Evolutionary conservation across 1,140 invertebrate species (phyloP).

Genomic region (Gyrodactylus salaris): DNA sequence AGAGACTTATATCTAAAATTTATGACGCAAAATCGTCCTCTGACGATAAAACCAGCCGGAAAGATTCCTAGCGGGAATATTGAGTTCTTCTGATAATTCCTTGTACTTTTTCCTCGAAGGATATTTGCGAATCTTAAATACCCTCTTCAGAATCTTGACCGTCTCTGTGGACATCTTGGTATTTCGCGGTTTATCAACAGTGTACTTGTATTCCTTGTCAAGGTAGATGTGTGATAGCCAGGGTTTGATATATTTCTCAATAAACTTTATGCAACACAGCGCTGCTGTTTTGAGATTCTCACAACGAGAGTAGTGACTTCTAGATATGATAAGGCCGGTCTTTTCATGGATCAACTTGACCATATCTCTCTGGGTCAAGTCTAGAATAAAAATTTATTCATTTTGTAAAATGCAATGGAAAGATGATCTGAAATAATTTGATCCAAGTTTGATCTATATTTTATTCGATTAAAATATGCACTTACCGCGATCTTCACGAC

Average conservation of each 20-base stretch:
- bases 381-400: too few relatives aligned
- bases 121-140: background rate
- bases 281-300: background rate
- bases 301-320: background rate
- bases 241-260: background rate
- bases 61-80: background rate
- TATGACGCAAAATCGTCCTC: too few relatives aligned
- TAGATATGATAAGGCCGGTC: background rate
- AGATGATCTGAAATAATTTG: too few relatives aligned
- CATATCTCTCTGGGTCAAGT: background rate
- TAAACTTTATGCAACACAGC: background rate
- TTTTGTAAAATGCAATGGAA: too few relatives aligned
- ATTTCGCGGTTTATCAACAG: background rate
- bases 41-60: background rate
- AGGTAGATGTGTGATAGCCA: background rate
- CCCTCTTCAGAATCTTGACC: background rate
- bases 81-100: background rate
- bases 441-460: too few relatives aligned
- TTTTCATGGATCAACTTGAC: background rate
- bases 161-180: background rate
- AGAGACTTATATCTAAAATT: too few relatives aligned
- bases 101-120: background rate
- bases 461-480: background rate
- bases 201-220: background rate
- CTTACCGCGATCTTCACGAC: background rate